Evolutionary conservation across 2,888 invertebrate genomes (phyloP).

Genomic region (Cremastinae sp.): DNA sequence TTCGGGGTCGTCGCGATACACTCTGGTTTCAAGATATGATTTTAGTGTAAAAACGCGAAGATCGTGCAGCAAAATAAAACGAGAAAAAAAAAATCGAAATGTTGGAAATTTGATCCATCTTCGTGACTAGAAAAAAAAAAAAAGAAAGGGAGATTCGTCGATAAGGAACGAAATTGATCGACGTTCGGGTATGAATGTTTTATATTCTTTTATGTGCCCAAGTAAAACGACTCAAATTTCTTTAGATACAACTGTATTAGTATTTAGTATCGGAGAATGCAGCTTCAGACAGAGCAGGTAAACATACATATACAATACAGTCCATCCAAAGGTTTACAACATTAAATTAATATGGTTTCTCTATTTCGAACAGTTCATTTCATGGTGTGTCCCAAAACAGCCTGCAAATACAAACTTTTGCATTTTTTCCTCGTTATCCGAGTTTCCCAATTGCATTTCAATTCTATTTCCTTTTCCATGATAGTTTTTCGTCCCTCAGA

Average conservation of each 20-base stretch:
- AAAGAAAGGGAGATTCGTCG: not conserved
- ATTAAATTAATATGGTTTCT: constrained; percentile 69
- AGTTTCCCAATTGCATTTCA: constrained; percentile 27
- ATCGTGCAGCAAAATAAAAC: constrained; percentile 47
- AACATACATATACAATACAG: constrained; percentile 67
- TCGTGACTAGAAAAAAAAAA: constrained; percentile 15
- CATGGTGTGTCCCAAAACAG: constrained; percentile 65
- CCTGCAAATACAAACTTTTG: constrained; percentile 16
- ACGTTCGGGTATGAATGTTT: constrained; percentile 11
- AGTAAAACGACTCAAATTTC: constrained; percentile 44
- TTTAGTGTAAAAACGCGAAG: constrained; percentile 11
- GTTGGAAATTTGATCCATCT: constrained; percentile 1
- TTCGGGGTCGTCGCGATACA: constrained; percentile 97
- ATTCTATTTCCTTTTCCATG: not conserved
- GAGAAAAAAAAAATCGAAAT: not conserved
- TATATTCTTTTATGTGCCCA: constrained; percentile 6
- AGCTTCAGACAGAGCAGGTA: constrained; percentile 68
- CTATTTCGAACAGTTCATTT: constrained; percentile 60
- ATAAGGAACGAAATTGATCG: constrained; percentile 6
- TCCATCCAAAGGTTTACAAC: constrained; percentile 69
- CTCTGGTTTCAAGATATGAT: constrained; percentile 92
- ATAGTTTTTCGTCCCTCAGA: not conserved
- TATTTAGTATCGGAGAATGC: constrained; percentile 68
- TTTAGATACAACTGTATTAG: constrained; percentile 69
- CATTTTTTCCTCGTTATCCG: constrained; percentile 11